Conservation (phyloP, 2,797 vertebrate genomes). For the Pseudomugil tenellus region DNA sequence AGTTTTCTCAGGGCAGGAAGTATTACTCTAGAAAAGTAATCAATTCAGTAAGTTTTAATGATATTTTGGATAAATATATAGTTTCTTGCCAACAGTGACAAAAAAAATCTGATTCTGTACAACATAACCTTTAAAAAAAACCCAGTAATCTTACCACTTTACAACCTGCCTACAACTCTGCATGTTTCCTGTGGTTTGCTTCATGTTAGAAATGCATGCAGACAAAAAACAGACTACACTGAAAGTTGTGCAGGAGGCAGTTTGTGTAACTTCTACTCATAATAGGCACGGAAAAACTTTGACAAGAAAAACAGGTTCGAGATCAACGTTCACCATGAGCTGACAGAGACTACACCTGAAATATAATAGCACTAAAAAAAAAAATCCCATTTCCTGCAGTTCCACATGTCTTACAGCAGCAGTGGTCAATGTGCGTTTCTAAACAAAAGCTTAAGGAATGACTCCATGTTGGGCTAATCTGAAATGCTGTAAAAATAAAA, state of each 20-base stretch:
- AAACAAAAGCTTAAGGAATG: background rate
- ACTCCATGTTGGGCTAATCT: background rate
- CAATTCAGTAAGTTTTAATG: slow-evolving; percentile 7
- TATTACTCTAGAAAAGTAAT: background rate
- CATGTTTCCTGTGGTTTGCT: background rate
- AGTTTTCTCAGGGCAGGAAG: background rate
- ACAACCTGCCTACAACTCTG: background rate
- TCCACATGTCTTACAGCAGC: background rate
- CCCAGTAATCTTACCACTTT: too few species aligned
- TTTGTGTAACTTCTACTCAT: background rate
- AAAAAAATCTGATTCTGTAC: background rate
- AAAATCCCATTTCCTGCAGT: too few species aligned
- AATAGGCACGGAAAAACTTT: background rate
- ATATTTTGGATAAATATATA: background rate
- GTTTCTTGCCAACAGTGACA: background rate
- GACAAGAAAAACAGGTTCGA: background rate
- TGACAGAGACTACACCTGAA: background rate
- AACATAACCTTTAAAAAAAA: background rate
- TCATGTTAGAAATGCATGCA: background rate
- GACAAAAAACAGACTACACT: background rate
- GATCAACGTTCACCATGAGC: background rate
- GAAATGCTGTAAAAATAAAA: background rate
- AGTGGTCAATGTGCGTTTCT: background rate
- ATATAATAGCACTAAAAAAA: background rate
- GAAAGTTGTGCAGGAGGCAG: background rate